Conservation (phyloP, 1,140 invertebrate genomes). For the Drosophila miranda region DNA sequence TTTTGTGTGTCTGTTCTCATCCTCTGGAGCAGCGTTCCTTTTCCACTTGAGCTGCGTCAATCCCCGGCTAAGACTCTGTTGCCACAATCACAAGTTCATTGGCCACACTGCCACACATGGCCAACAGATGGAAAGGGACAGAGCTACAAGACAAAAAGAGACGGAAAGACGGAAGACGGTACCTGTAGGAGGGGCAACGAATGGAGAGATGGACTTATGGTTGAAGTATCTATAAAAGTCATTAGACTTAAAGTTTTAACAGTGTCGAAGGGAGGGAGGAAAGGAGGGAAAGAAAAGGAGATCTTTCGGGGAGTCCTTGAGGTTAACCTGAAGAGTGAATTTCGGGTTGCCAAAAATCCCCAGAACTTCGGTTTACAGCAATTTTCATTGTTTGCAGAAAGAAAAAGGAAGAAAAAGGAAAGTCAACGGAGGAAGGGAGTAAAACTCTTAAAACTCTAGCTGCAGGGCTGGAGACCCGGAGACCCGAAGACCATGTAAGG, state of each 20-base stretch:
- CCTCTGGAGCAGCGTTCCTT: slow-evolving; percentile 4
- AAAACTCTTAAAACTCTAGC: too few relatives aligned
- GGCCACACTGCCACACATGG: slow-evolving; percentile 31
- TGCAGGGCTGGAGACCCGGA: not conserved
- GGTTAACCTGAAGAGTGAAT: slow-evolving; percentile 58
- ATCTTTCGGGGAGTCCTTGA: slow-evolving; percentile 46
- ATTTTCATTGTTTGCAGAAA: slow-evolving; percentile 37
- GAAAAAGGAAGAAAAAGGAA: not conserved
- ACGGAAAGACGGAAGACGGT: too few relatives aligned
- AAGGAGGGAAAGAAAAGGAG: slow-evolving; percentile 3
- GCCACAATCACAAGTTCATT: slow-evolving; percentile 61
- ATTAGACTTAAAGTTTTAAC: slow-evolving; percentile 69
- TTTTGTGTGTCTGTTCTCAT: slow-evolving; percentile 22
- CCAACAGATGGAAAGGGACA: not conserved
- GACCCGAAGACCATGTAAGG: slow-evolving; percentile 41
- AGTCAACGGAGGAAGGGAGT: slow-evolving; percentile 1
- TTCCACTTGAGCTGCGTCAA: slow-evolving; percentile 54
- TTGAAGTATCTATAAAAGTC: slow-evolving; percentile 62
- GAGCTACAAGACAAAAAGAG: too few relatives aligned
- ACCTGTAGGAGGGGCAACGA: not conserved
- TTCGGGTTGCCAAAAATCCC: slow-evolving; percentile 16
- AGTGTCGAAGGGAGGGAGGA: not conserved
- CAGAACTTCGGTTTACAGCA: not conserved
- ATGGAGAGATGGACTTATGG: slow-evolving; percentile 16
- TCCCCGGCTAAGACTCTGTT: slow-evolving; percentile 51